A percentile compares a stretch with the other conserved stretches of the same genome.
Evolutionary conservation across 2,888 invertebrate species (phyloP).

Genomic region (Crematogaster levior): DNA sequence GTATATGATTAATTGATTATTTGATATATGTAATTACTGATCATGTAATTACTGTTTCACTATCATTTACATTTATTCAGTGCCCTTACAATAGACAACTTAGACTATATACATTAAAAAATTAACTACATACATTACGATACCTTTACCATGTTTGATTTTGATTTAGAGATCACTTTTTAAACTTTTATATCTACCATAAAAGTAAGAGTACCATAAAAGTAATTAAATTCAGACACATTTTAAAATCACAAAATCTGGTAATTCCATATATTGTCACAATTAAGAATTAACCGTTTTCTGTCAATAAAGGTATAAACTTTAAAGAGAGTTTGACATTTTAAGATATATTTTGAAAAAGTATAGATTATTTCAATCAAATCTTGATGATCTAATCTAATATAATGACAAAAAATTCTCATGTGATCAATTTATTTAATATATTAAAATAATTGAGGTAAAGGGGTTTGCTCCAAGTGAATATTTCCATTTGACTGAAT

Average conservation of each 20-base stretch:
- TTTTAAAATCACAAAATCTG: conserved; percentile 47
- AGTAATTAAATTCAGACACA: conserved; percentile 29
- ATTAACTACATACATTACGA: conserved; percentile 24
- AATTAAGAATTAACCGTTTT: conserved; percentile 59
- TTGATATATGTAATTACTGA: background rate
- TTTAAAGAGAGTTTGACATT: conserved; percentile 26
- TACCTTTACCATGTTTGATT: conserved; percentile 46
- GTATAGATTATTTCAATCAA: background rate
- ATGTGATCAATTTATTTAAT: background rate
- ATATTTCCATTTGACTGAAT: conserved; percentile 10
- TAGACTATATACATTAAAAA: conserved; percentile 28
- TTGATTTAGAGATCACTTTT: conserved; percentile 54
- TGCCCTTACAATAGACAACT: background rate
- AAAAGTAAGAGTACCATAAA: too few relatives aligned
- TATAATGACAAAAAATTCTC: background rate
- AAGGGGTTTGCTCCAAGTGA: background rate
- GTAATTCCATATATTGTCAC: conserved; percentile 19
- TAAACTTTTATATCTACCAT: conserved; percentile 57
- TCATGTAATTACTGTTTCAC: background rate
- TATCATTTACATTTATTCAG: background rate
- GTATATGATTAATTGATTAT: background rate
- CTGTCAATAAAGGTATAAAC: conserved; percentile 17
- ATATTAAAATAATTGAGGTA: background rate
- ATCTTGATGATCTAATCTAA: too few relatives aligned
- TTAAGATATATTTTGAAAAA: conserved; percentile 32